Evolutionary conservation across 2,113 vertebrate species (phyloP).

Genomic region (Podilymbus podiceps): DNA sequence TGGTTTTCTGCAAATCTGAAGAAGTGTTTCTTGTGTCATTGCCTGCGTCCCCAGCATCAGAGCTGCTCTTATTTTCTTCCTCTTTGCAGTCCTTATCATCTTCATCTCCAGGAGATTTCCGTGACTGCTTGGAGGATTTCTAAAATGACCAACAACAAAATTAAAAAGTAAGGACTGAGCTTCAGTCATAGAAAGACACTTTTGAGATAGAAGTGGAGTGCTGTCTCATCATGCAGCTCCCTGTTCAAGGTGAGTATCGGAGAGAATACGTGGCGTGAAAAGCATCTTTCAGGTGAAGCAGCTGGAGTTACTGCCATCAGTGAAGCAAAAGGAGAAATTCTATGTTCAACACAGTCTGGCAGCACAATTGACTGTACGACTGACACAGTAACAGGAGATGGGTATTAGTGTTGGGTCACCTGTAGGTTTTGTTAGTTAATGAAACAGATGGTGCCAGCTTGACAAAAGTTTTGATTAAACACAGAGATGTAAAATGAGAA

Average conservation of each 20-base stretch:
- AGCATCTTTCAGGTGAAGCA: not conserved
- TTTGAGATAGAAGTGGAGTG: not conserved
- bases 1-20: conserved; percentile 89
- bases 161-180: conserved; percentile 19
- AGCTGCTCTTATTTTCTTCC: conserved; percentile 92
- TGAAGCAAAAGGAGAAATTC: not conserved
- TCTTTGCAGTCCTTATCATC: conserved; percentile 94
- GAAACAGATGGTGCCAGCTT: conserved; percentile 42
- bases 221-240: not conserved
- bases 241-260: not conserved
- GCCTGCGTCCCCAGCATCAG: conserved; percentile 88
- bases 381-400: conserved; percentile 17
- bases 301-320: not conserved
- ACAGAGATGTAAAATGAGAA: conserved; percentile 63
- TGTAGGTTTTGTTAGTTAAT: conserved; percentile 48
- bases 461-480: conserved; percentile 65
- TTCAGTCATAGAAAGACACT: not conserved
- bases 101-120: conserved; percentile 90
- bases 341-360: not conserved
- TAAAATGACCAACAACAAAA: conserved; percentile 59
- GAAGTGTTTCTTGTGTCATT: conserved; percentile 87
- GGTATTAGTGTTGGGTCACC: conserved; percentile 13
- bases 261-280: not conserved
- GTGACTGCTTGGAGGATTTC: conserved; percentile 92
- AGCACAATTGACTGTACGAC: not conserved